These are phyloP conservation scores for Pituophis catenifer DNA, from an alignment of 2,113 vertebrate genomes.

Conservation along the genomic window DNA sequence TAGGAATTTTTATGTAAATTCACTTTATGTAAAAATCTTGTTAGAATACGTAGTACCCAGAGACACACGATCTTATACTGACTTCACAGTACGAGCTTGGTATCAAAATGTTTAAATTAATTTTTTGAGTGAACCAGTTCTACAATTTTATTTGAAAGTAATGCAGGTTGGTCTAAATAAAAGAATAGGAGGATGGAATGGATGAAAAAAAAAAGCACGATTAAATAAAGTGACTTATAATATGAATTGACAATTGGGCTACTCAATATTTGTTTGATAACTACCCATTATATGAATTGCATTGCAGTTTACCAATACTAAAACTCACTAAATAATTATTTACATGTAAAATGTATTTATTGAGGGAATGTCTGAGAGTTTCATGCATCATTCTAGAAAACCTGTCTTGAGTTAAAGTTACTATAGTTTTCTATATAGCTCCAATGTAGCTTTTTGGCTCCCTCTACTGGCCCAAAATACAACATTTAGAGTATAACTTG, in stretches of 20 bases:
- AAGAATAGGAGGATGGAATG: background rate
- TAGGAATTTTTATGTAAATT: background rate
- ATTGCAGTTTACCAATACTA: background rate
- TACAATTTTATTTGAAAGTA: background rate
- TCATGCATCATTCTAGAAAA: background rate
- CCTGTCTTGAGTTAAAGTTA: background rate
- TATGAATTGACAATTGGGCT: background rate
- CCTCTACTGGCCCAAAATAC: slow-evolving; percentile 8
- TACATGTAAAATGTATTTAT: background rate
- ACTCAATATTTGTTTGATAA: background rate
- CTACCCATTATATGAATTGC: background rate
- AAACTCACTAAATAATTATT: background rate
- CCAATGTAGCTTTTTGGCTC: background rate
- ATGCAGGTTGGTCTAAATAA: background rate
- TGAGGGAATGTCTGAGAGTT: background rate
- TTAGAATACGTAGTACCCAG: background rate
- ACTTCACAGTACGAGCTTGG: background rate
- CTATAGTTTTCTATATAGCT: background rate
- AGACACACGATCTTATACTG: background rate
- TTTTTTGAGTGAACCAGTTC: background rate
- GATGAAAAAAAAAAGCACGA: background rate
- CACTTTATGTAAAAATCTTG: background rate
- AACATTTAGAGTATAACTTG: background rate
- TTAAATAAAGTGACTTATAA: background rate
- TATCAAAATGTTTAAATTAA: background rate